Percentiles rank a stretch among this genome's conserved stretches.
Conservation (phyloP, 1,140 invertebrate species). For the Atta cephalotes region DNA sequence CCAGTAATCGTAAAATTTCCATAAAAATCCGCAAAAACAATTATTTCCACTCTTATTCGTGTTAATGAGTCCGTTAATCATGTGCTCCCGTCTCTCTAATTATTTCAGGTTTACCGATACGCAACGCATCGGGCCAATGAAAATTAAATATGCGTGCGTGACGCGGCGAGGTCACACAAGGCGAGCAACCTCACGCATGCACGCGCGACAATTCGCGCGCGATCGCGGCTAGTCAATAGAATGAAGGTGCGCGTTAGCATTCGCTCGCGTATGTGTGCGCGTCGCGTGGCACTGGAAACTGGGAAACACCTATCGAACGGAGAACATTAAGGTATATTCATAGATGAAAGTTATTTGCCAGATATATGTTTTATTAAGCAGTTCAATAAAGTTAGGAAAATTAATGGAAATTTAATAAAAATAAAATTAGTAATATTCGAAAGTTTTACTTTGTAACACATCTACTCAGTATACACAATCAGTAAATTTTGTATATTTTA, state of each 20-base stretch:
- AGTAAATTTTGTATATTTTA: too few relatives aligned
- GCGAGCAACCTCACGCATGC: conserved; percentile 79
- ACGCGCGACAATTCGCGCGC: conserved; percentile 48
- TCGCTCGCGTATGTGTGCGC: conserved; percentile 4
- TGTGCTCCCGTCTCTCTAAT: conserved; percentile 17
- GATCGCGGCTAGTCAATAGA: conserved; percentile 34
- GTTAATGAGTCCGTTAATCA: conserved; percentile 40
- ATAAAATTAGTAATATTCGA: not conserved
- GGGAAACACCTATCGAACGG: conserved; percentile 73
- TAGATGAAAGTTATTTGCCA: not conserved
- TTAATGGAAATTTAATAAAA: conserved; percentile 2
- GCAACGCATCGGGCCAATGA: not conserved
- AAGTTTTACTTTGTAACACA: not conserved
- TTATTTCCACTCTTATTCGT: not conserved
- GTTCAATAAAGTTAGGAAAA: not conserved
- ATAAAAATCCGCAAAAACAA: conserved; percentile 4
- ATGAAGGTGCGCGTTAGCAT: conserved; percentile 4
- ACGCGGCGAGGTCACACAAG: conserved; percentile 81
- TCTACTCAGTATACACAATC: not conserved
- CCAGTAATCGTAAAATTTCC: not conserved
- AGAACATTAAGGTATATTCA: conserved; percentile 48
- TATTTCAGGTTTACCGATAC: conserved; percentile 41
- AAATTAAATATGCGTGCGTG: conserved; percentile 63
- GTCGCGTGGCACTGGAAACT: conserved; percentile 69
- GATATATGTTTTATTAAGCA: not conserved